Percentiles rank a stretch among this genome's conserved stretches.
Evolutionary conservation across 2,113 vertebrate species (phyloP).

Genomic region (Nyctibius bracteatus): DNA sequence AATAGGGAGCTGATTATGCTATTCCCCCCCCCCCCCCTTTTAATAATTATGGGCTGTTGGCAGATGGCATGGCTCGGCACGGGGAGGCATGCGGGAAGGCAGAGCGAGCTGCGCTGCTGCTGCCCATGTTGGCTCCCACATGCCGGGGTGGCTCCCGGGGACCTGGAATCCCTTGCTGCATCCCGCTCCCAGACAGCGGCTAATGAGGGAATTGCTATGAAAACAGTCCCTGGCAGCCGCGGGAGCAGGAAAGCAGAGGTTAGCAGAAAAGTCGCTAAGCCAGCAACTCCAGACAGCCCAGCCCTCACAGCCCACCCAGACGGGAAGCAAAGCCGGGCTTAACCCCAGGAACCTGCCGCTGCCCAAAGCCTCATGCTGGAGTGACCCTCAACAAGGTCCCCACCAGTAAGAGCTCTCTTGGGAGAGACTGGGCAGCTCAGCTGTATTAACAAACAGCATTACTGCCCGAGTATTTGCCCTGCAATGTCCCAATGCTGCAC

Average conservation of each 20-base stretch:
- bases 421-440: background rate
- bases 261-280: constrained; percentile 51
- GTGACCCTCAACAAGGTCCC: rapidly evolving
- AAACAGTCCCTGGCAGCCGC: background rate
- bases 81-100: background rate
- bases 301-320: background rate
- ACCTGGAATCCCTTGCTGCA: rapidly evolving
- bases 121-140: rapidly evolving
- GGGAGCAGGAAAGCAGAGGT: constrained; percentile 37
- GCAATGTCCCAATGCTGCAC: background rate
- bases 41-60: constrained; percentile 21
- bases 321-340: background rate
- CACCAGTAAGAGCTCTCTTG: background rate
- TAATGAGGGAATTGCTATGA: constrained; percentile 9
- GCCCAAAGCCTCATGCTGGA: background rate
- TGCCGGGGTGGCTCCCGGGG: background rate
- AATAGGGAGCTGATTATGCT: constrained; percentile 24
- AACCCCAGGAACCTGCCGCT: rapidly evolving
- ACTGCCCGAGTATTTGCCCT: rapidly evolving
- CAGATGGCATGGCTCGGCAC: background rate
- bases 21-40: background rate
- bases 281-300: background rate
- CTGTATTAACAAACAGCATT: background rate
- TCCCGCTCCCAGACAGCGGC: background rate
- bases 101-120: background rate